Evolutionary conservation across 2,888 invertebrate species (phyloP).

Genomic region (Erpobdella octoculata): DNA sequence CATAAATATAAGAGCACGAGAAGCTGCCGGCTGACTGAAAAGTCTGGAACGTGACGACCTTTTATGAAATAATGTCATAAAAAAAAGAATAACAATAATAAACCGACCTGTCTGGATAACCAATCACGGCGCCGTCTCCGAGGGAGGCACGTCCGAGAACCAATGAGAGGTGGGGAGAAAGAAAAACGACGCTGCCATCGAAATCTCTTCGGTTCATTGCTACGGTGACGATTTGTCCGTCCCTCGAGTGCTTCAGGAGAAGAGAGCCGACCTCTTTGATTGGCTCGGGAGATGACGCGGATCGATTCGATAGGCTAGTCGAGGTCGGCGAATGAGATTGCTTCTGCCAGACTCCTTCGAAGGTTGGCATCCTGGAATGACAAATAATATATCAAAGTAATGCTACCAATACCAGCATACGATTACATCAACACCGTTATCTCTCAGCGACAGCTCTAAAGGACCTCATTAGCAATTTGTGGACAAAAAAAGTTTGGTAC

Average conservation of each 20-base stretch:
- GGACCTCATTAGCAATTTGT: too few relatives aligned
- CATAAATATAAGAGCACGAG: too few relatives aligned
- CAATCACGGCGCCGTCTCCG: not conserved
- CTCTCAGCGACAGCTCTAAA: too few relatives aligned
- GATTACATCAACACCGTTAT: too few relatives aligned
- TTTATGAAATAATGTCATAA: too few relatives aligned
- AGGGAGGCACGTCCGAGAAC: not conserved
- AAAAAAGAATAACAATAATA: not conserved
- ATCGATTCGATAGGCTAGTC: constrained; percentile 6
- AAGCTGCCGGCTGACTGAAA: too few relatives aligned
- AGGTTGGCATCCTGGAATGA: constrained; percentile 23
- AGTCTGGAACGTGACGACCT: too few relatives aligned
- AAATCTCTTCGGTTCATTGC: constrained; percentile 47
- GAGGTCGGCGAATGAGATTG: constrained; percentile 25
- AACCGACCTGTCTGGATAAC: not conserved
- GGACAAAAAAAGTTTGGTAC: too few relatives aligned
- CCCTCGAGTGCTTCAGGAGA: constrained; percentile 41
- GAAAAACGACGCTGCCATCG: constrained; percentile 44
- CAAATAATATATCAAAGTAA: not conserved
- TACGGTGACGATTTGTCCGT: constrained; percentile 47
- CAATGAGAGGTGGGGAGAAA: constrained; percentile 40
- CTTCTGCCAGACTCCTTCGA: constrained; percentile 34
- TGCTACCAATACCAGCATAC: not conserved
- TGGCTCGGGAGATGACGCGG: constrained; percentile 34
- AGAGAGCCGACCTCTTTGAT: constrained; percentile 42